These are phyloP conservation scores for Metopolophium dirhodum DNA, from an alignment of 1,140 invertebrate genomes.

Conservation along the genomic window DNA sequence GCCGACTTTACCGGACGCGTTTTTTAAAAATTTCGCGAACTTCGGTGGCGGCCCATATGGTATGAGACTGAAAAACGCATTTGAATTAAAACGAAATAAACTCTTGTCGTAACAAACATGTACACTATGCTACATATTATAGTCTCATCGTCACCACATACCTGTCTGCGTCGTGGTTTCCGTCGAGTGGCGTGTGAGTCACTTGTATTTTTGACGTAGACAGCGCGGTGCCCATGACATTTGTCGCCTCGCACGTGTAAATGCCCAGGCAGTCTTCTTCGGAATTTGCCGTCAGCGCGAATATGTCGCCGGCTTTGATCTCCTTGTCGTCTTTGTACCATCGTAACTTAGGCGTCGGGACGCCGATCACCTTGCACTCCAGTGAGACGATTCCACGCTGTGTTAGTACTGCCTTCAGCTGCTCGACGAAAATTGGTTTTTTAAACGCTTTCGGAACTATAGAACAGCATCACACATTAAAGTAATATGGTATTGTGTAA, in stretches of 20 bases:
- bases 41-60: conserved; percentile 73
- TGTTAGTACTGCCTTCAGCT: conserved; percentile 79
- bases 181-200: background rate
- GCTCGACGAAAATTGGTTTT: conserved; percentile 82
- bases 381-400: conserved; percentile 86
- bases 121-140: background rate
- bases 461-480: conserved; percentile 59
- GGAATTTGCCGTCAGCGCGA: conserved; percentile 80
- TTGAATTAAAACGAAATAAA: background rate
- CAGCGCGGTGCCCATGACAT: conserved; percentile 82
- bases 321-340: conserved; percentile 87
- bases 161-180: background rate
- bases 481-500: background rate
- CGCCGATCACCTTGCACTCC: conserved; percentile 87
- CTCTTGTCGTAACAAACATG: background rate
- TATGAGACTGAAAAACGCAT: conserved; percentile 61
- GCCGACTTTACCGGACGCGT: conserved; percentile 77
- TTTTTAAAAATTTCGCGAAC: conserved; percentile 75
- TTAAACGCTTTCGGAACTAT: conserved; percentile 87
- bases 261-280: conserved; percentile 83
- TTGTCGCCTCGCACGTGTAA: conserved; percentile 84
- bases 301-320: conserved; percentile 87
- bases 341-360: conserved; percentile 78
- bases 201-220: conserved; percentile 81
- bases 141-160: background rate